Evolutionary conservation across 2,888 invertebrate genomes (phyloP), one percentile per base, ranked within the genome.

Genomic region (Oscheius myriophilus): DNA sequence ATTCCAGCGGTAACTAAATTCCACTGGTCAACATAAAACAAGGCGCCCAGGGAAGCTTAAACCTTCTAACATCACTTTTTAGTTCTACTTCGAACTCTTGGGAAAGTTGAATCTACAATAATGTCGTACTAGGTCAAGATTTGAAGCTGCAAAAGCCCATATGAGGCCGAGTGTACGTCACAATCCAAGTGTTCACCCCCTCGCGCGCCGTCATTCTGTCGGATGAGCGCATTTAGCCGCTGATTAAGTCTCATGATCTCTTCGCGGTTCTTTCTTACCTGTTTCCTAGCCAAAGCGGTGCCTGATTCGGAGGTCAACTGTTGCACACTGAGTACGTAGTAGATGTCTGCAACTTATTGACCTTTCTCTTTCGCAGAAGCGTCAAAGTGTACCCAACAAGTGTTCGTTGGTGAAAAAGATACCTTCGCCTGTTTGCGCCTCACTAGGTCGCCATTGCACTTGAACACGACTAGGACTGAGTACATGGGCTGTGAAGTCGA

Each of bases 271-370:
- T 45, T 45, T 26, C 55, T 39, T 25, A 82, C 82, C 72, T 83
- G 83, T 66, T 82, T 80, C 26, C 78, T 75, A 52, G 76, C 78
- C 21, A 81, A 72, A 12, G 76, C 69, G 21, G 75, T 80, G 54
- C 80, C 80, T 0, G 78, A 74, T 42, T 81, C 67, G 14, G 83
- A 76, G 9, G 84, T 84, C 55, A 85, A 52, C 63, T 85, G 85
- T 54, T 84, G 82, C n/a, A 84, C 80, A 67, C 83, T 83, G 0
- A 85, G 82, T 33, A 85, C 57, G 67, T 85, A 85, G 70, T 76
- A 85, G 54, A 82, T 68, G 54, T 76, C 81, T 75, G 75, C 43
- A 78, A 76, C 53, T 46, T 62, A 54, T 62, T 64, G 25, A 39
- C n/a, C 53, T 23, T 41, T 26, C 54, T 49, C 23, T 42, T 52